Base-by-base conservation (phyloP, 2,797 vertebrate species). In the Falco biarmicus region DNA sequence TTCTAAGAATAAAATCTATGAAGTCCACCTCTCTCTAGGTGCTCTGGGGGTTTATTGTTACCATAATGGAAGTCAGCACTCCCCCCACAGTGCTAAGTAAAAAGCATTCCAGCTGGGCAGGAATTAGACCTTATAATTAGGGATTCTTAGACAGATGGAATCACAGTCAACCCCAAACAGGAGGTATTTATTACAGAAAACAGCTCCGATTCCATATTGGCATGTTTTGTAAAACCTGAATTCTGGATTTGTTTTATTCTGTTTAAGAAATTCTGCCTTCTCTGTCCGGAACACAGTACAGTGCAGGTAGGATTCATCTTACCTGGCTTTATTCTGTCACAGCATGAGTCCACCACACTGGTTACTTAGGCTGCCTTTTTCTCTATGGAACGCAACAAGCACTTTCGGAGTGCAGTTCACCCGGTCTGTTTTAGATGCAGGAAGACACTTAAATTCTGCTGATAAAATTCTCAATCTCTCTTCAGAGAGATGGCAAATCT, bases 81-180 rank as follows among this genome's bases (percentile, higher is more conserved):
- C 63, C 31, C 47, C 87, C 76, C 63, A 81, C 54, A 89, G 84
- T 39, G 92, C 64, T 81, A 50, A 85, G 69, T 89, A 92, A 92
- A 96, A 97, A 94, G 96, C 43, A 18, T 76, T 94, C 94, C 90
- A 92, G 93, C 93, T 91, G 96, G n/a, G 69, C 79, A 93, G 95
- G 87, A 91, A 87, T 83, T 71, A 81, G 90, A 90, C 75, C 61
- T 74, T 81, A 84, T 65, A 90, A 92, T 95, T 61, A 89, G n/a
- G 39, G 65, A 63, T 78, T 71, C 86, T 78, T 47, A 78, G 65
- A 81, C 69, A 90, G 84, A 95, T 43, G 56, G 91, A 95, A 84
- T 89, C 84, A 71, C 31, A 85, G 34, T 68, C 82, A 22, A 75
- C 47, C 50, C 15, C 60, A 75, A 89, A 6, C 31, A 78, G 32